Evolutionary conservation across 2,888 invertebrate genomes (phyloP).

Genomic region (Camponotus fellah): DNA sequence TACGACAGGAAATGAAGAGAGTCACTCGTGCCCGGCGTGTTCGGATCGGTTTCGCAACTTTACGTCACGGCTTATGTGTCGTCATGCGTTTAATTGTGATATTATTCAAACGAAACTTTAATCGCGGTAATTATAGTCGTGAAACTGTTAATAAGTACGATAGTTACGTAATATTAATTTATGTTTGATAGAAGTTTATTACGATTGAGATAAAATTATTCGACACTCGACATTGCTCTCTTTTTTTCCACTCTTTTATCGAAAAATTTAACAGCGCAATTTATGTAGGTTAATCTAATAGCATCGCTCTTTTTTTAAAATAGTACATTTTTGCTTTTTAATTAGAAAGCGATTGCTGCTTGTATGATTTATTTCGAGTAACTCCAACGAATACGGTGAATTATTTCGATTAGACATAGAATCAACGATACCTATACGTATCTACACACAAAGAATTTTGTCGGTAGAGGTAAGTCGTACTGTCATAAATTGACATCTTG

Average conservation of each 20-base stretch:
- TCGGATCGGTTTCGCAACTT: neutral
- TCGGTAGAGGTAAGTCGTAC: slow-evolving; percentile 10
- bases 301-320: neutral
- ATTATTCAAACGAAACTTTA: neutral
- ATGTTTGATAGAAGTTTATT: neutral
- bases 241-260: slow-evolving; percentile 11
- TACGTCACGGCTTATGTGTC: neutral
- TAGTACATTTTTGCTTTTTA: slow-evolving; percentile 18
- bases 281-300: slow-evolving; percentile 1
- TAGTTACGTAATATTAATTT: neutral
- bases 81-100: neutral
- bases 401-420: slow-evolving; percentile 10
- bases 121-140: neutral
- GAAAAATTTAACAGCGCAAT: neutral
- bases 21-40: neutral
- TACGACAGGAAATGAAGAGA: slow-evolving; percentile 10
- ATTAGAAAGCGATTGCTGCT: neutral
- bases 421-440: neutral
- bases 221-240: neutral
- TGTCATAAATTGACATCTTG: slow-evolving; percentile 50
- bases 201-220: neutral
- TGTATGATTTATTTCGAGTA: slow-evolving; percentile 19
- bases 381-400: neutral
- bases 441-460: neutral
- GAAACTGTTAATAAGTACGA: neutral